phyloP scores from a whole-genome alignment of 2,113 vertebrate genomes.

The Phocoena phocoena region DNA sequence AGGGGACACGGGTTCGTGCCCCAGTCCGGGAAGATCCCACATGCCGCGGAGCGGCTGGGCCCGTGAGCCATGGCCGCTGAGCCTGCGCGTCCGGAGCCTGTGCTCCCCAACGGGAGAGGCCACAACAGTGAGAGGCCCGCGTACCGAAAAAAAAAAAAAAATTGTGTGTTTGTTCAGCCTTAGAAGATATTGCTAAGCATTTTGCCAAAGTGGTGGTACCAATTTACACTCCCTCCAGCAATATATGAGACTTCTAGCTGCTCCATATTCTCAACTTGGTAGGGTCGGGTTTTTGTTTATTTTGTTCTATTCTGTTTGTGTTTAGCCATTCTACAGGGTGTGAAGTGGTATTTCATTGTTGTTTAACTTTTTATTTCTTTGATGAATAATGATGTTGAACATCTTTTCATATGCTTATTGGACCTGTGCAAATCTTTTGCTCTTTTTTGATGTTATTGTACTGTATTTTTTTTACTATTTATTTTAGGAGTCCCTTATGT shows the following conservation, averaged over 20 bases:
- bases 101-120: too few relatives aligned
- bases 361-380: conserved; percentile 14
- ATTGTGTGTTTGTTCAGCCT: not conserved
- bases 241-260: not conserved
- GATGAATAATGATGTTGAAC: not conserved
- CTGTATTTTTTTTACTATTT: conserved; percentile 27
- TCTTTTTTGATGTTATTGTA: not conserved
- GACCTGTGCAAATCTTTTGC: not conserved
- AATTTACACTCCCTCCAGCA: not conserved
- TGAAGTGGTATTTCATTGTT: not conserved
- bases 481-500: not conserved
- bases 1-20: too few relatives aligned
- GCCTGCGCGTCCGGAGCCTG: too few relatives aligned
- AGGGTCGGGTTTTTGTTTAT: not conserved
- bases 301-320: not conserved
- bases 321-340: not conserved
- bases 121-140: too few relatives aligned
- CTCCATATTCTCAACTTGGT: not conserved
- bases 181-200: not conserved
- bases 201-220: not conserved
- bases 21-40: too few relatives aligned
- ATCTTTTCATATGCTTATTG: not conserved
- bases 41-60: too few relatives aligned
- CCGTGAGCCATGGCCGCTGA: too few relatives aligned
- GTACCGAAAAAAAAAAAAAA: not conserved